Evolutionary conservation across 2,888 invertebrate species (phyloP).

Genomic region (Diarsia dahlii): DNA sequence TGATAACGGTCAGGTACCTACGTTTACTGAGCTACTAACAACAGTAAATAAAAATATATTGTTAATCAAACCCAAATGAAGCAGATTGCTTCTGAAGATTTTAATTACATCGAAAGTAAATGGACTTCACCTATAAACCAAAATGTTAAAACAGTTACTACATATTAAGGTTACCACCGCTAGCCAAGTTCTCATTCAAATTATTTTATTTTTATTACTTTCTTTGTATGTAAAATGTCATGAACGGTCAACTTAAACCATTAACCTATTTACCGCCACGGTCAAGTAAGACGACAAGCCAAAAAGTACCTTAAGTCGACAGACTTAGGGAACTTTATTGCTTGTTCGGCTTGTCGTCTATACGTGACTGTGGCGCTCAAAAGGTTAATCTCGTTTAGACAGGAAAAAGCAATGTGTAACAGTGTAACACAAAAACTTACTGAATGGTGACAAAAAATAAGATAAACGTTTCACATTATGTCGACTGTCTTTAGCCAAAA

Average conservation of each 20-base stretch:
- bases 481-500: constrained; percentile 70
- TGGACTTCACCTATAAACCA: constrained; percentile 40
- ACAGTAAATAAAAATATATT: constrained; percentile 35
- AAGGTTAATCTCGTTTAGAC: constrained; percentile 59
- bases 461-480: constrained; percentile 63
- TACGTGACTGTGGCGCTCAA: too few relatives aligned
- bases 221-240: constrained; percentile 41
- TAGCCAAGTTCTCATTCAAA: constrained; percentile 25
- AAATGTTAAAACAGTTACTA: constrained; percentile 26
- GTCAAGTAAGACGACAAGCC: too few relatives aligned
- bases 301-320: too few relatives aligned
- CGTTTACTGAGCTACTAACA: constrained; percentile 7
- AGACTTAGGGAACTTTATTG: too few relatives aligned
- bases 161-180: constrained; percentile 33
- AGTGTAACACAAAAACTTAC: constrained; percentile 58
- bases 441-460: constrained; percentile 63
- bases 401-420: constrained; percentile 60
- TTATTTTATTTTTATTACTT: constrained; percentile 34
- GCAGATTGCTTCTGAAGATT: constrained; percentile 34
- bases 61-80: constrained; percentile 26
- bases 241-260: constrained; percentile 36
- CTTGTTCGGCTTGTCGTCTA: too few relatives aligned
- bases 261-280: too few relatives aligned
- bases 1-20: not conserved
- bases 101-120: constrained; percentile 39